phyloP scores from a whole-genome alignment of 2,113 vertebrate genomes.

The Hemiscyllium ocellatum region DNA sequence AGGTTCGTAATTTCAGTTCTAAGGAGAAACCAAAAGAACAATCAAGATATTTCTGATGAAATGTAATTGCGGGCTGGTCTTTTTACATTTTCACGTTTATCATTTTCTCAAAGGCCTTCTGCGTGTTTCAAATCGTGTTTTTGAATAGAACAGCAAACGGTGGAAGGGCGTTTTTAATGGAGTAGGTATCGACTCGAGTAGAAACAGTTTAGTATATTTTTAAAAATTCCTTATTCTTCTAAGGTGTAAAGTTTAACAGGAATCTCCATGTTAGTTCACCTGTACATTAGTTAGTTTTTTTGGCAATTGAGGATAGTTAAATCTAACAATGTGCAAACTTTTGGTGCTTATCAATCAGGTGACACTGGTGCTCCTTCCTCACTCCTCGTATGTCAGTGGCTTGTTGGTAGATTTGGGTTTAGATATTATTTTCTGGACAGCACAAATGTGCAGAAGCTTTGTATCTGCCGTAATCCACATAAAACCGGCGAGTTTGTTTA shows the following conservation, averaged over 20 bases:
- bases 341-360: background rate
- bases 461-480: constrained; percentile 59
- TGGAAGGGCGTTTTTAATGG: background rate
- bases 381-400: background rate
- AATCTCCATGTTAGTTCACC: background rate
- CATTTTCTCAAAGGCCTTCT: background rate
- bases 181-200: no score
- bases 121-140: background rate
- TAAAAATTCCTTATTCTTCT: background rate
- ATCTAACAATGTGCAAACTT: background rate
- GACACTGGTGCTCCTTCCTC: background rate
- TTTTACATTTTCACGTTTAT: background rate
- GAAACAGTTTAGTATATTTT: background rate
- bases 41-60: background rate
- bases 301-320: background rate
- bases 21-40: background rate
- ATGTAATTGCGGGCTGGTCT: background rate
- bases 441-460: constrained; percentile 66
- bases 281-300: background rate
- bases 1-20: background rate
- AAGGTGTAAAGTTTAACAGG: background rate
- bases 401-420: constrained; percentile 41
- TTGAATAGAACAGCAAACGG: background rate
- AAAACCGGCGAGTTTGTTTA: constrained; percentile 74
- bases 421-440: constrained; percentile 60